Conservation (phyloP, 1,140 invertebrate species). For the Drosophila hydei region DNA sequence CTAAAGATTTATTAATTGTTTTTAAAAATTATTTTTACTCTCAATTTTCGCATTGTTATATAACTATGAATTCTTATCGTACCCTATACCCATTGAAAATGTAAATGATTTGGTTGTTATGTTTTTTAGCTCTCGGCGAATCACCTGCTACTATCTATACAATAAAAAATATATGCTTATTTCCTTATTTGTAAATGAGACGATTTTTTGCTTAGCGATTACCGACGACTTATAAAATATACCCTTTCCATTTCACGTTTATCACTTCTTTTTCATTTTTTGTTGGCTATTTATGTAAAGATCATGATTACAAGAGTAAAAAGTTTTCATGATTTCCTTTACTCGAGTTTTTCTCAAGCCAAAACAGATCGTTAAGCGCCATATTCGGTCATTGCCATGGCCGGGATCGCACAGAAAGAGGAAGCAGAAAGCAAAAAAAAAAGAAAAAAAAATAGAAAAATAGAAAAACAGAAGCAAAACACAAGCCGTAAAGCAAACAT, state of each 20-base stretch:
- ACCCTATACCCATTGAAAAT: no score
- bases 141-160: neutral
- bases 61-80: no score
- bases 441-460: slow-evolving; percentile 20
- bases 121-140: neutral
- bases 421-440: slow-evolving; percentile 17
- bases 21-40: no score
- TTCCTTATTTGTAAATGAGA: neutral
- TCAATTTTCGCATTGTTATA: no score
- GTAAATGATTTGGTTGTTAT: no score
- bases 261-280: neutral
- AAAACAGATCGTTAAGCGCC: slow-evolving; percentile 29
- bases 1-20: no score
- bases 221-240: neutral
- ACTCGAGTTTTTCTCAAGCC: slow-evolving; percentile 39
- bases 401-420: slow-evolving; percentile 34
- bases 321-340: slow-evolving; percentile 44
- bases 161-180: neutral
- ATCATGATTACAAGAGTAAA: slow-evolving; percentile 19
- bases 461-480: slow-evolving; percentile 30
- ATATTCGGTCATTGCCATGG: slow-evolving; percentile 78
- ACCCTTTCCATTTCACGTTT: neutral
- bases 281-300: slow-evolving; percentile 18
- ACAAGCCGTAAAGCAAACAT: slow-evolving; percentile 53
- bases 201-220: neutral